Base-by-base conservation (phyloP, 1,140 invertebrate species). In the Aphidius gifuensis region DNA sequence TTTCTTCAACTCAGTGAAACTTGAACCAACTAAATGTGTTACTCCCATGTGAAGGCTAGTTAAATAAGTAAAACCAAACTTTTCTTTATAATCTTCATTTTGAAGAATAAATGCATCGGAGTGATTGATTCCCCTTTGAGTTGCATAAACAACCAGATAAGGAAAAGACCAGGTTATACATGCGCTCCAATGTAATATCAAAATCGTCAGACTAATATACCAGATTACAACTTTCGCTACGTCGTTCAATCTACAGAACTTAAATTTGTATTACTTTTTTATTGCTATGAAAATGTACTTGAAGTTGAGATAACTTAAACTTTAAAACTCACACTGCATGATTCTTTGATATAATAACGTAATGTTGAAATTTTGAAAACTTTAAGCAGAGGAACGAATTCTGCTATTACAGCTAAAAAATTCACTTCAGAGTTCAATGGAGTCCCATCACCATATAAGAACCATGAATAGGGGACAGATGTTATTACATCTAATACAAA, bases 171-270 rank as follows among this genome's bases (percentile, higher is more conserved):
- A 71, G 45, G 66, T 71, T 16, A 75, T 9, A 57, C 76, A 78
- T 4, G 74, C 69, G 51, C 67, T 66, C 76, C 74, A 78, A 47
- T 78, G 76, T 60, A 74, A 68, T 47, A 76, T 69, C 21, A 78
- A 56, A 40, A 66, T 6, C 6, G 72, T 71, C 11, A 75, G 47
- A 6, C 69, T 9, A 39, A 58, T n/a, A 1, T 76, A 16, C 74
- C 74, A 78, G 39, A 75, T 59, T 1, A 39, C 62, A 6, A 66
- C 58, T 5, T 73, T 67, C n/a, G 51, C 21, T 38, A 61, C 47
- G 40, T 68, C 63, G 11, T 68, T 61, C 44, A 66, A 43, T 38
- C 64, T 48, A 39, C 65, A 71, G 43, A 9, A 66, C 39, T 7
- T 21, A 44, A 16, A 9, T 51, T 5, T 9, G 47, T 9, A 54